Evolutionary conservation across 2,797 vertebrate genomes (phyloP).

Genomic region (Microctenopoma steveboyesi): DNA sequence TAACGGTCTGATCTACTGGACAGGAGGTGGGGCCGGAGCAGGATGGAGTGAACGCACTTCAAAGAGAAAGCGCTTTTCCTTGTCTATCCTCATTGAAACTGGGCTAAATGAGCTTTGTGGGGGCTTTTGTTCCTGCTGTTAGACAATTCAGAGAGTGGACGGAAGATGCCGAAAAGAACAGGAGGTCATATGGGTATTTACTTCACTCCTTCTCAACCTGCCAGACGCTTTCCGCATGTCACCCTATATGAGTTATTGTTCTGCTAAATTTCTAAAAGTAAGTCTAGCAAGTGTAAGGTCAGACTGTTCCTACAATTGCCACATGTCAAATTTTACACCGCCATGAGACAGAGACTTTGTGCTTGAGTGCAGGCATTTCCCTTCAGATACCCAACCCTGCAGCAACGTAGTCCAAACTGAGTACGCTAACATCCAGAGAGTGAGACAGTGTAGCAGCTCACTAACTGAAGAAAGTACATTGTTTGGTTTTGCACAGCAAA

Average conservation of each 20-base stretch:
- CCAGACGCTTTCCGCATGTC: constrained; percentile 59
- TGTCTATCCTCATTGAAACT: constrained; percentile 71
- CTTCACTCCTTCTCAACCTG: constrained; percentile 68
- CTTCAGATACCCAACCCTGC: constrained; percentile 42
- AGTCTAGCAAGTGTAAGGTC: constrained; percentile 60
- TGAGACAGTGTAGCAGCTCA: background rate
- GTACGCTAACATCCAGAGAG: constrained; percentile 7
- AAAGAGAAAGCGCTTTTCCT: constrained; percentile 71
- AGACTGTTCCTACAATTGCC: constrained; percentile 51
- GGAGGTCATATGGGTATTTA: constrained; percentile 70
- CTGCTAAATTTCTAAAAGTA: constrained; percentile 54
- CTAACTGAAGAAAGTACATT: background rate
- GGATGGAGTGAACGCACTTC: constrained; percentile 72
- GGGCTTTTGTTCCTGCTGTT: constrained; percentile 71
- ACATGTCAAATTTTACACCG: constrained; percentile 66
- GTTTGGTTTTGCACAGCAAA: background rate
- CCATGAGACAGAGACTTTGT: constrained; percentile 52
- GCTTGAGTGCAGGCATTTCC: constrained; percentile 47
- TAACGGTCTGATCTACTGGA: constrained; percentile 72
- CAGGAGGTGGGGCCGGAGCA: constrained; percentile 65
- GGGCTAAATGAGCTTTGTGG: constrained; percentile 70
- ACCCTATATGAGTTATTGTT: constrained; percentile 65
- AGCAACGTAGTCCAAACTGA: constrained; percentile 31
- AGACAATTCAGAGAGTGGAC: constrained; percentile 65
- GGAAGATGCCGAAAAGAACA: constrained; percentile 69